Evolutionary conservation across 2,888 invertebrate species (phyloP), one percentile per base, ranked within the genome.

Genomic region (Azorinus chamasolen): DNA sequence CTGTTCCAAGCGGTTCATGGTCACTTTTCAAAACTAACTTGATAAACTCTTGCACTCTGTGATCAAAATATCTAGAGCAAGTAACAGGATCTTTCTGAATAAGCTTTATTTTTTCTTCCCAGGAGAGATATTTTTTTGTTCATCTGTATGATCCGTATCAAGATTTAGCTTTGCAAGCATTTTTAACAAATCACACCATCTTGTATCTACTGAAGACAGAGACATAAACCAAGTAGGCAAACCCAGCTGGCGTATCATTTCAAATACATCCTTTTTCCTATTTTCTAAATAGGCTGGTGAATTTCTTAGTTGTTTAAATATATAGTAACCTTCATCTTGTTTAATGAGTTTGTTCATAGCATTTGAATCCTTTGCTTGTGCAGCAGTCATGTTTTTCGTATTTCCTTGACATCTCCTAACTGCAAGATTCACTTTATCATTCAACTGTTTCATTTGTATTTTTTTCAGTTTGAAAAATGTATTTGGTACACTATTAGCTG

Each of bases 251-350:
- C 70, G 64, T n/a, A 83, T 79, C 78, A 83, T 83, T 46, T 76
- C 81, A 81, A 79, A 80, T 2, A 83, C 51, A 71, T 83, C 78
- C 64, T 75, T 83, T 55, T 65, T 65, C 20, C 39, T 58, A 45
- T 57, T 45, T 57, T 65, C 75, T 25, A 62, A 58, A 32, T 72
- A 72, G 12, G 68, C 53, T 25, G 68, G 68, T 12, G 63, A 75
- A 54, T 78, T 76, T 51, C 79, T 54, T 1, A 80, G 45, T n/a
- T 59, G 61, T 43, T 55, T 50, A 32, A 80, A 83, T 37, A 88
- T 92, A 78, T 90, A 89, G 62, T 92, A 91, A 62, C 89, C 87
- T 57, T 88, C 83, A 58, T 87, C 88, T 84, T 89, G 83, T 32
- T 54, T 57, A 0, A 75, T 71, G 46, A 81, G 89, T 16, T 63